phyloP scores from a whole-genome alignment of 2,797 vertebrate species.

The Oophaga sylvatica region DNA sequence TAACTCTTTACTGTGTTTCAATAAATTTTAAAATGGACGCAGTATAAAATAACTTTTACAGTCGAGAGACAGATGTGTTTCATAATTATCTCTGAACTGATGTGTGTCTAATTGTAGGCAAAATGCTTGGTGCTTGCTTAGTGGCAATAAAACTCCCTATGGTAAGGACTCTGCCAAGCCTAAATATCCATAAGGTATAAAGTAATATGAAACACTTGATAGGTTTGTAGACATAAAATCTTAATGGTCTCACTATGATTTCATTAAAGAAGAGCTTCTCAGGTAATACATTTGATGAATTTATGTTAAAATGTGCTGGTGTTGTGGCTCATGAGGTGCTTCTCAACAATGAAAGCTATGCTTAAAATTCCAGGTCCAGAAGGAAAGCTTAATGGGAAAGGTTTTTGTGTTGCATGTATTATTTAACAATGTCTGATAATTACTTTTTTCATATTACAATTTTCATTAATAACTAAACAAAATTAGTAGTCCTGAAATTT shows the following conservation, averaged over 20 bases:
- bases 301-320: not conserved
- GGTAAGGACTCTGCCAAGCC: constrained; percentile 39
- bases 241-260: constrained; percentile 31
- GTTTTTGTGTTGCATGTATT: too few relatives aligned
- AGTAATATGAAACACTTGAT: constrained; percentile 46
- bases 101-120: constrained; percentile 49
- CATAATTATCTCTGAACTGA: constrained; percentile 45
- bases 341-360: too few relatives aligned
- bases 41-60: constrained; percentile 32
- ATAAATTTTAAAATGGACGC: not conserved
- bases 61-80: constrained; percentile 49
- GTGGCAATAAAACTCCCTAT: constrained; percentile 52
- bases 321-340: too few relatives aligned
- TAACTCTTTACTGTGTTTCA: not conserved
- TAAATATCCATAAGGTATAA: constrained; percentile 29
- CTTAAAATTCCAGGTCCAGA: too few relatives aligned
- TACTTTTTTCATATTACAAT: too few relatives aligned
- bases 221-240: constrained; percentile 49
- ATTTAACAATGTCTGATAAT: too few relatives aligned
- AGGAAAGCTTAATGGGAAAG: too few relatives aligned
- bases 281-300: constrained; percentile 8
- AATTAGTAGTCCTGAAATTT: too few relatives aligned
- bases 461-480: too few relatives aligned
- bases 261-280: constrained; percentile 21
- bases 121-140: constrained; percentile 29